Evolutionary conservation across 2,797 vertebrate genomes (phyloP), one percentile per base, ranked within the genome.

Genomic region (Myotis planiceps): DNA sequence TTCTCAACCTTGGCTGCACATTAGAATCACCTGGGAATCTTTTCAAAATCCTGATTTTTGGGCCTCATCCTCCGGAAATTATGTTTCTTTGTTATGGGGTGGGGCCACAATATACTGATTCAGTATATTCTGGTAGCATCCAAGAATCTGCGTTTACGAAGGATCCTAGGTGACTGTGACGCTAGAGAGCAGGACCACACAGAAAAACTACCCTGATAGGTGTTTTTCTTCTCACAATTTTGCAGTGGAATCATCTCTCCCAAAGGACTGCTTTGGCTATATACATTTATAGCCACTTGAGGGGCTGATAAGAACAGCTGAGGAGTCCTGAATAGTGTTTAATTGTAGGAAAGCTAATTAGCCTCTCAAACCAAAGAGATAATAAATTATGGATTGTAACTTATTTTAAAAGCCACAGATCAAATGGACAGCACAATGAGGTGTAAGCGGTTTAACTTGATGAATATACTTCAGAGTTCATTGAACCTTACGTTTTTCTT

Each of bases 311-410:
- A 92, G 86, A 90, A 69, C 27, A 92, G 60, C 68, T 74, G 49
- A 96, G 12, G 39, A 79, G 34, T 29, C 53, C 14, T 78, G 69
- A 83, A 85, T 82, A 75, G 68, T 74, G n/a, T 66, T 91, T 96
- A 95, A 95, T 75, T 96, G 63, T 79, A 86, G 80, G 51, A 66
- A 76, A 86, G 49, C 72, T 90, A 96, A 94, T 97, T 96, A 96
- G 55, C 12, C 42, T 90, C 68, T 92, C 55, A 92, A 71, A 95
- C 74, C 82, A 88, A 45, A 79, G 68, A 82, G 72, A 82, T 94
- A 85, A 94, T 97, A 91, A 94, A 76, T 97, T 88, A 94, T 82
- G 34, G 18, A 42, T 90, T 94, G 27, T 88, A 79, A 75, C 63
- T 58, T 81, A 82, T 53, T 94, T 97, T 95, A 93, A 68, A 78